phyloP scores from a whole-genome alignment of 1,140 invertebrate species.

The Hylaeus anthracinus region DNA sequence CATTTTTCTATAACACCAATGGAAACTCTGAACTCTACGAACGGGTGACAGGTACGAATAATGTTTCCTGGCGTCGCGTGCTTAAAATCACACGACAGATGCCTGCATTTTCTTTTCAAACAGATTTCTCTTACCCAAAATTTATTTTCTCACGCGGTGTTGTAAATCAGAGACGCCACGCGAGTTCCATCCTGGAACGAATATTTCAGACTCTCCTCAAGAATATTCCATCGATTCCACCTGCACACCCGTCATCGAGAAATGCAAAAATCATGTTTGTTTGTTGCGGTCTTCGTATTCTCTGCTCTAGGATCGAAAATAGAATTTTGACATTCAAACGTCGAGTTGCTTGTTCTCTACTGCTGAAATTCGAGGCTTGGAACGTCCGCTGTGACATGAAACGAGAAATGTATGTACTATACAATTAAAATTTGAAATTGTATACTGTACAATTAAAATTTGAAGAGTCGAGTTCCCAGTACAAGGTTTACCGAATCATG shows the following conservation, averaged over 20 bases:
- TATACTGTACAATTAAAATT: no score
- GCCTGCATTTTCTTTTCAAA: conserved; percentile 1
- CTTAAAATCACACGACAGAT: conserved; percentile 13
- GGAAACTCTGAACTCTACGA: not conserved
- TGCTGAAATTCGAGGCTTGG: no score
- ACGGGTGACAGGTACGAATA: conserved; percentile 5
- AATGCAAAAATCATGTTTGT: not conserved
- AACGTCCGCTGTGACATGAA: no score
- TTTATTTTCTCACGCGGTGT: not conserved
- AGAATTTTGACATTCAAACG: no score
- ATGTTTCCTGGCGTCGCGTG: not conserved
- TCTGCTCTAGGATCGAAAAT: no score
- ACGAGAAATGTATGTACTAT: no score
- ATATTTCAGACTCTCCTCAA: not conserved
- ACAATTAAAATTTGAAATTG: no score
- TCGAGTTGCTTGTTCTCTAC: no score
- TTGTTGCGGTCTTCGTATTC: not conserved
- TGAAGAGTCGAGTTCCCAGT: no score
- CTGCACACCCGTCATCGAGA: not conserved
- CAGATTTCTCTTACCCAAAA: conserved; percentile 8
- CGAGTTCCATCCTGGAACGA: not conserved
- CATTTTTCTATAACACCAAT: no score
- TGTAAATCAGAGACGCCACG: not conserved
- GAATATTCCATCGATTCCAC: not conserved
- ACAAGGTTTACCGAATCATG: no score